Conservation (phyloP, 2,797 vertebrate species). For the Caiman crocodilus region DNA sequence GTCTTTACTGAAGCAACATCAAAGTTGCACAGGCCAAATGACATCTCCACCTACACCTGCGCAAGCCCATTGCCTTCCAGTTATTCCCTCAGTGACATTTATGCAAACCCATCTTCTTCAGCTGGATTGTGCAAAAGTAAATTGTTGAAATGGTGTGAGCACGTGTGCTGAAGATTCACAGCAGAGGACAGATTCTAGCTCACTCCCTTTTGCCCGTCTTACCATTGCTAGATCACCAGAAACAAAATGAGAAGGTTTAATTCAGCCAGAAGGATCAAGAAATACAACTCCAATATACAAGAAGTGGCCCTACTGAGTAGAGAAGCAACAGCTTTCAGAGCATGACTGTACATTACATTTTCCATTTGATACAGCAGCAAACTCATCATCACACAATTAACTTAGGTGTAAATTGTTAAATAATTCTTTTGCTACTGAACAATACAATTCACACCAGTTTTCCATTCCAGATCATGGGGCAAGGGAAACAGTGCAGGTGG, state of each 20-base stretch:
- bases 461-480: not conserved
- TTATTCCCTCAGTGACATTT: not conserved
- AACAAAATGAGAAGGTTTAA: not conserved
- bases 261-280: not conserved
- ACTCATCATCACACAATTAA: not conserved
- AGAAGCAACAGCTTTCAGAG: not conserved
- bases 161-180: not conserved
- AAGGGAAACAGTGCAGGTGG: too few species aligned
- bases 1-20: not conserved
- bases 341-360: not conserved
- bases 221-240: fast-evolving
- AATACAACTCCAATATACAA: not conserved
- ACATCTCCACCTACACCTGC: not conserved
- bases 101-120: not conserved
- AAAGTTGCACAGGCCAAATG: not conserved
- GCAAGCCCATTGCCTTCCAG: not conserved
- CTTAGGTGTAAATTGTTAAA: not conserved
- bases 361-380: not conserved
- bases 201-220: not conserved
- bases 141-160: too few species aligned
- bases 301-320: not conserved
- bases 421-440: not conserved
- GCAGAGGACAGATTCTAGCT: not conserved
- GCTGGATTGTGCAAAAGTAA: not conserved
- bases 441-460: not conserved